Evolutionary conservation across 2,888 invertebrate genomes (phyloP).

Genomic region (Nowickia ferox): DNA sequence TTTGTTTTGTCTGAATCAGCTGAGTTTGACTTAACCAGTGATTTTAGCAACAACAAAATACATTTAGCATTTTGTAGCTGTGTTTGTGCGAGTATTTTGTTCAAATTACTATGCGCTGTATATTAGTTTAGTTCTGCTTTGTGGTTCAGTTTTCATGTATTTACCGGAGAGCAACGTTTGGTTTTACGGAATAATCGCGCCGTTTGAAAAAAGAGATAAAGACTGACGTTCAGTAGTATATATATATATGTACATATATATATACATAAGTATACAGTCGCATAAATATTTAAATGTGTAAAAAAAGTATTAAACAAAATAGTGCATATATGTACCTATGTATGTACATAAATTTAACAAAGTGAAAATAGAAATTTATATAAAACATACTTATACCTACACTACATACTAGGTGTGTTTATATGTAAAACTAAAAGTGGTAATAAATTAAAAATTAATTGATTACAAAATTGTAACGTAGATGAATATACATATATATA

Average conservation of each 20-base stretch:
- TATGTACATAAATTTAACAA: neutral
- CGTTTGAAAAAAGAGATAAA: constrained; percentile 32
- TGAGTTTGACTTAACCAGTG: neutral
- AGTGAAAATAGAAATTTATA: neutral
- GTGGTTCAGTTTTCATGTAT: constrained; percentile 49
- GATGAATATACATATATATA: neutral
- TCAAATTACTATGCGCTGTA: neutral
- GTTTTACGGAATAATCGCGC: constrained; percentile 35
- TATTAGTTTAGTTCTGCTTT: constrained; percentile 18
- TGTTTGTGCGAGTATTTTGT: neutral
- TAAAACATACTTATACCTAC: neutral
- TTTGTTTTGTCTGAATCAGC: too few relatives aligned
- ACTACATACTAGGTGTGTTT: neutral
- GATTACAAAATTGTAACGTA: neutral
- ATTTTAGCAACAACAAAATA: neutral
- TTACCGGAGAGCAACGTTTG: constrained; percentile 53
- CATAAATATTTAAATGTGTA: constrained; percentile 10
- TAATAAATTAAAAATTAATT: neutral
- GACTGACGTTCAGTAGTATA: constrained; percentile 34
- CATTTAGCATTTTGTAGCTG: neutral
- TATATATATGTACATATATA: neutral
- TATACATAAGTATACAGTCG: neutral
- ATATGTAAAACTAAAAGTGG: neutral
- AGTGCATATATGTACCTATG: constrained; percentile 27
- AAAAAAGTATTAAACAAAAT: constrained; percentile 41